phyloP scores from a whole-genome alignment of 2,888 invertebrate species.

The Dyspetes luteomarginatus region DNA sequence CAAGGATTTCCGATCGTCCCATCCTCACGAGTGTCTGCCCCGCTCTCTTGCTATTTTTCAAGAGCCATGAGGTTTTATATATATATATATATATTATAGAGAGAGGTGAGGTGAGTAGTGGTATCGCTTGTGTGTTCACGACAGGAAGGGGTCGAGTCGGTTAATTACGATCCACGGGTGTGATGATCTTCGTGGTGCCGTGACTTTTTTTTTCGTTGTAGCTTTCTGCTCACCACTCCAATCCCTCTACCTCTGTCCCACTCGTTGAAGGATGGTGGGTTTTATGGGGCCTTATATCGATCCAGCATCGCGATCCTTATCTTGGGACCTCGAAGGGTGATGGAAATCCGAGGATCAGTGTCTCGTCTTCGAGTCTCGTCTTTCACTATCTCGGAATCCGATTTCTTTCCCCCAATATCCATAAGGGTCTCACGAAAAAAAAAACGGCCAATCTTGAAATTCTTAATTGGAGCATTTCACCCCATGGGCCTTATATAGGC shows the following conservation, averaged over 20 bases:
- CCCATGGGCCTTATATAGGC: not conserved
- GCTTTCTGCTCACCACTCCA: constrained; percentile 47
- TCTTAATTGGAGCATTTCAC: constrained; percentile 48
- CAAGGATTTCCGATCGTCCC: constrained; percentile 36
- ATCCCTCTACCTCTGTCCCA: constrained; percentile 29
- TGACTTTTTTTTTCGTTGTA: constrained; percentile 76
- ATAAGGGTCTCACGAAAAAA: constrained; percentile 18
- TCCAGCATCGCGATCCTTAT: constrained; percentile 68
- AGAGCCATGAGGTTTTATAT: not conserved
- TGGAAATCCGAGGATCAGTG: constrained; percentile 67
- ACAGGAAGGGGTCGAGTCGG: constrained; percentile 60
- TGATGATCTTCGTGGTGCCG: constrained; percentile 77
- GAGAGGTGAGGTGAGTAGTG: constrained; percentile 53
- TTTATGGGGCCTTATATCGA: constrained; percentile 45
- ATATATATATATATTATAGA: constrained; percentile 38
- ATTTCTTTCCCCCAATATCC: constrained; percentile 45
- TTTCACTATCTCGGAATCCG: not conserved
- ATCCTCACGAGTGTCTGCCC: constrained; percentile 21
- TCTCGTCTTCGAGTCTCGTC: constrained; percentile 54
- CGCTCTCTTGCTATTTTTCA: constrained; percentile 46
- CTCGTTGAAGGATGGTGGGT: constrained; percentile 52
- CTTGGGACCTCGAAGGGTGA: constrained; percentile 65
- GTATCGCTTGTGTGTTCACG: constrained; percentile 58
- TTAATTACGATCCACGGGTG: constrained; percentile 68
- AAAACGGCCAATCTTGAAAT: constrained; percentile 30